A percentile compares a stretch with the other conserved stretches of the same genome.
Conservation (phyloP, 2,113 vertebrate species). For the Alces alces region DNA sequence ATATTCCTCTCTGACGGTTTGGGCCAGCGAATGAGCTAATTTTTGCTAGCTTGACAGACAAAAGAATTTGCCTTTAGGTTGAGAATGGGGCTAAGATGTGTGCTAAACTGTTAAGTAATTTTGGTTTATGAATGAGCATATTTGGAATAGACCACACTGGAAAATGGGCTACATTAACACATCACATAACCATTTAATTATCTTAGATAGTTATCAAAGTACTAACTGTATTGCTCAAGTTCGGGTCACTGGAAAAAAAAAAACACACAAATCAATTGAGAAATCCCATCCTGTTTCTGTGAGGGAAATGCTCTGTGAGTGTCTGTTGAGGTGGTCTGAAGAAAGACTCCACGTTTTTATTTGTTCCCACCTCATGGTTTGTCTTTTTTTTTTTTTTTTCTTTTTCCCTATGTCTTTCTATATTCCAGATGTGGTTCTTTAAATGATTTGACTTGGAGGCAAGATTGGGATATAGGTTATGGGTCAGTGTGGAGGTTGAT, state of each 20-base stretch:
- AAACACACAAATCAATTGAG: background rate
- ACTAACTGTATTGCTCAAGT: constrained; percentile 10
- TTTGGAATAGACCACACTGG: background rate
- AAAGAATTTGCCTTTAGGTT: background rate
- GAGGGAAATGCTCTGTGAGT: background rate
- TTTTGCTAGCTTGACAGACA: background rate
- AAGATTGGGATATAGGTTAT: background rate
- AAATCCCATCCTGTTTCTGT: background rate
- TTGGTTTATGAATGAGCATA: background rate
- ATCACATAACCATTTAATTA: background rate
- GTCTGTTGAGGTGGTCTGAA: background rate
- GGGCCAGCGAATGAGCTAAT: background rate
- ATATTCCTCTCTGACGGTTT: background rate
- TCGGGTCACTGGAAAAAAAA: background rate
- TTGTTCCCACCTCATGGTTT: background rate
- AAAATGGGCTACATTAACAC: background rate
- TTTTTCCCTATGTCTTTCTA: background rate
- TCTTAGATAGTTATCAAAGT: background rate
- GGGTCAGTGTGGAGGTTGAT: background rate
- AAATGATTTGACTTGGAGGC: background rate
- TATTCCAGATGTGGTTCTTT: background rate
- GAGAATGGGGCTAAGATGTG: background rate
- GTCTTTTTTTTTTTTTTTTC: background rate
- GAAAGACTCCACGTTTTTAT: background rate
- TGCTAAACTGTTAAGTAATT: background rate